phyloP scores from a whole-genome alignment of 2,888 invertebrate species.

The Cordilura impudica region DNA sequence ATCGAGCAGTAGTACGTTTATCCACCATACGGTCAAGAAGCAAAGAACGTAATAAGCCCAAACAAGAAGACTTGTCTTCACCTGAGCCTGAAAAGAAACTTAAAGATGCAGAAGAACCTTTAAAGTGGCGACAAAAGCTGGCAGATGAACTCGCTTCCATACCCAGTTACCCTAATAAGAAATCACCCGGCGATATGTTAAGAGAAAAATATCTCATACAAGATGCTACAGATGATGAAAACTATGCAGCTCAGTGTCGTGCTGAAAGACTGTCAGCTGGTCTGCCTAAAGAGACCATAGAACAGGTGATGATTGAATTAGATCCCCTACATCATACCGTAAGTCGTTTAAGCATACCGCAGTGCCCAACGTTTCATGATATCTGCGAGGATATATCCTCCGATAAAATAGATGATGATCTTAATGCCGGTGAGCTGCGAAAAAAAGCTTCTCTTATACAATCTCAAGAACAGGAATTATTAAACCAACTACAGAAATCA shows the following conservation, averaged over 20 bases:
- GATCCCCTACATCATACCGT: conserved; percentile 73
- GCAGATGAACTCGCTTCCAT: conserved; percentile 79
- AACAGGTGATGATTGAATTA: conserved; percentile 68
- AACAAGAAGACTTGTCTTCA: conserved; percentile 36
- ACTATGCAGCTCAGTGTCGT: conserved; percentile 52
- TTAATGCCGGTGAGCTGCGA: conserved; percentile 80
- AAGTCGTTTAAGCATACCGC: conserved; percentile 74
- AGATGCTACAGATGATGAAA: conserved; percentile 79
- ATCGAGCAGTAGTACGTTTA: conserved; percentile 86
- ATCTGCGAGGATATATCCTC: conserved; percentile 80
- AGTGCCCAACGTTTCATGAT: conserved; percentile 80
- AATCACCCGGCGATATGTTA: conserved; percentile 85
- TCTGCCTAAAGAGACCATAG: conserved; percentile 62
- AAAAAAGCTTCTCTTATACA: conserved; percentile 79
- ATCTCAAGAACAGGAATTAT: conserved; percentile 78
- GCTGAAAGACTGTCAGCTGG: conserved; percentile 63
- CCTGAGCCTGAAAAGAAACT: conserved; percentile 64
- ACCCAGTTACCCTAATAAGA: conserved; percentile 77
- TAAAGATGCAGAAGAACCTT: conserved; percentile 76
- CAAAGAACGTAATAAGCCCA: conserved; percentile 66
- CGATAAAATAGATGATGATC: conserved; percentile 79
- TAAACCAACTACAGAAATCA: conserved; percentile 76
- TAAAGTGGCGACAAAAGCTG: conserved; percentile 82
- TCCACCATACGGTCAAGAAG: conserved; percentile 81
- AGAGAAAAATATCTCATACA: conserved; percentile 82